Conservation (phyloP, 2,888 invertebrate species). For the Acleris cristana region DNA sequence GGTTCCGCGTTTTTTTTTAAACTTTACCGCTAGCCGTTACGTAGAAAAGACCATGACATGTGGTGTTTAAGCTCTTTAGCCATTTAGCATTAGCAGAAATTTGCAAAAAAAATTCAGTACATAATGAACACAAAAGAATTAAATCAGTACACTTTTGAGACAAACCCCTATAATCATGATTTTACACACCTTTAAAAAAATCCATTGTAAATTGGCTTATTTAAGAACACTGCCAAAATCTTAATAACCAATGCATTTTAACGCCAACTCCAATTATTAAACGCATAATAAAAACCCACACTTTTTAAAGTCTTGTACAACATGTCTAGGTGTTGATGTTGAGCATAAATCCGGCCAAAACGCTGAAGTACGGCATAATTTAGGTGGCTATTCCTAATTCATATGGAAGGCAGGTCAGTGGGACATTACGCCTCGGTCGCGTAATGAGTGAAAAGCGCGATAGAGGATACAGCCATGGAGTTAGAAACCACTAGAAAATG, state of each 20-base stretch:
- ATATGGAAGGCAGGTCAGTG: conserved; percentile 56
- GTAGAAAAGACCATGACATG: no score
- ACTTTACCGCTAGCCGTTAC: no score
- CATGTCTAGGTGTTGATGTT: conserved; percentile 52
- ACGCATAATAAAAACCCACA: conserved; percentile 3
- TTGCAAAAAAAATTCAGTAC: no score
- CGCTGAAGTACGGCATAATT: conserved; percentile 56
- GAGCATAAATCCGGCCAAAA: conserved; percentile 58
- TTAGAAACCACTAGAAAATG: conserved; percentile 1
- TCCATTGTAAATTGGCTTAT: no score
- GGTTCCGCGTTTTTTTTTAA: no score
- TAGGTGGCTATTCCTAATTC: conserved; percentile 63
- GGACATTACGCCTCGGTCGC: conserved; percentile 56
- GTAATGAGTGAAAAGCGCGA: conserved; percentile 60
- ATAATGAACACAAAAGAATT: no score
- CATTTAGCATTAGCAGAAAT: no score
- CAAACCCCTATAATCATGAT: no score
- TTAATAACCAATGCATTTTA: not conserved
- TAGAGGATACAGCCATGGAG: conserved; percentile 41
- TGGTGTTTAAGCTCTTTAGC: no score
- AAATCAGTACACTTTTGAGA: no score
- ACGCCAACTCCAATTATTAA: not conserved
- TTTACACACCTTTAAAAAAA: no score
- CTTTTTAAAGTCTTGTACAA: conserved; percentile 28
- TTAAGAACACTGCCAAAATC: not conserved